Conservation (phyloP, 2,888 invertebrate genomes). For the Papilio elwesi region DNA sequence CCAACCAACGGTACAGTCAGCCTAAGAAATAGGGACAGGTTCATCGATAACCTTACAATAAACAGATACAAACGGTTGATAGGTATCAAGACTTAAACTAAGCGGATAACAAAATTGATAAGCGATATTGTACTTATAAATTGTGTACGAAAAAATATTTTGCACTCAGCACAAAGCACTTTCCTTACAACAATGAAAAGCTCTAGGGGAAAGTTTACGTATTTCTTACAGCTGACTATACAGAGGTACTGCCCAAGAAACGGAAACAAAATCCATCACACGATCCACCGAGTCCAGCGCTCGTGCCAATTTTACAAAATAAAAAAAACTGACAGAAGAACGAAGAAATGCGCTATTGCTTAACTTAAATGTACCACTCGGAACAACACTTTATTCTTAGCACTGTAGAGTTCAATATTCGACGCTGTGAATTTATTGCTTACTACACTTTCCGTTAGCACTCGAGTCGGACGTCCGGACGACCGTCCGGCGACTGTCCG, state of each 20-base stretch:
- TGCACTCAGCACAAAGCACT: slow-evolving; percentile 3
- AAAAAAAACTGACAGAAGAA: slow-evolving; percentile 32
- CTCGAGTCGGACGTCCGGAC: not conserved
- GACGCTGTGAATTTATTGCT: slow-evolving; percentile 49
- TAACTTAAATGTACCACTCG: slow-evolving; percentile 54
- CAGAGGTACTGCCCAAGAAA: slow-evolving; percentile 45
- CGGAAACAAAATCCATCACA: slow-evolving; percentile 26
- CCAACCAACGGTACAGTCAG: slow-evolving; percentile 43
- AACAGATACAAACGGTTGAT: not conserved
- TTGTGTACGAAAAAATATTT: slow-evolving; percentile 29
- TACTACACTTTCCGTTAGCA: slow-evolving; percentile 39
- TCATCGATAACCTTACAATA: not conserved
- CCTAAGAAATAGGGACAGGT: slow-evolving; percentile 42
- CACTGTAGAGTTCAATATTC: slow-evolving; percentile 58
- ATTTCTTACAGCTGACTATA: slow-evolving; percentile 43
- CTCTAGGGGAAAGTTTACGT: slow-evolving; percentile 6
- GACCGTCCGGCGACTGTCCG: not conserved
- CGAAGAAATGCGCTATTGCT: slow-evolving; percentile 45
- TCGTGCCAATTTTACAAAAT: slow-evolving; percentile 10
- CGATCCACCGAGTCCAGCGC: slow-evolving; percentile 16
- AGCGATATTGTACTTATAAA: slow-evolving; percentile 39
- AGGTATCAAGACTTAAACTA: slow-evolving; percentile 26
- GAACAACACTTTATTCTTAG: slow-evolving; percentile 67
- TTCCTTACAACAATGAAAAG: slow-evolving; percentile 16
- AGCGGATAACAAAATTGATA: slow-evolving; percentile 19